Evolutionary conservation across 2,888 invertebrate genomes (phyloP).

Genomic region (Diploptera punctata): DNA sequence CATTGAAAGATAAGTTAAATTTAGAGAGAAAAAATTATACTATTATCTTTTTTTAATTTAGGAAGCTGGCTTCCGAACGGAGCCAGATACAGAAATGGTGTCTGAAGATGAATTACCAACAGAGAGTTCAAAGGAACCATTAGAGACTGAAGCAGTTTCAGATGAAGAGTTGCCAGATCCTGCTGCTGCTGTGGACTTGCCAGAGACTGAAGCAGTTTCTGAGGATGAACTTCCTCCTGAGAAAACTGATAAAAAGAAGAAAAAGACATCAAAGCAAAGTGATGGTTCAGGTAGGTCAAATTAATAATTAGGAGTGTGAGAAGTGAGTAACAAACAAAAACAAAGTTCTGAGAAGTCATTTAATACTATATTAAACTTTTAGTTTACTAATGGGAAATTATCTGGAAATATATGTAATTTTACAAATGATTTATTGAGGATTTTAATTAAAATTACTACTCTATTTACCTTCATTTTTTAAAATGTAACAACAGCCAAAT

Average conservation of each 20-base stretch:
- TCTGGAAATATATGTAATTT: too few species aligned
- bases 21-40: neutral
- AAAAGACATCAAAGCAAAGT: slow-evolving; percentile 5
- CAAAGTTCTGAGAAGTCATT: too few species aligned
- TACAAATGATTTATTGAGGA: too few species aligned
- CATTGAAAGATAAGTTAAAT: too few species aligned
- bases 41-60: neutral
- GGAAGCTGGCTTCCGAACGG: slow-evolving; percentile 51
- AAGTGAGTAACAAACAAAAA: too few species aligned
- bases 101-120: slow-evolving; percentile 47
- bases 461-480: too few species aligned
- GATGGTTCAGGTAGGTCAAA: slow-evolving; percentile 15
- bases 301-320: slow-evolving; percentile 42
- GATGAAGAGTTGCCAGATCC: slow-evolving; percentile 41
- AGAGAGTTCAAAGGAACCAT: slow-evolving; percentile 44
- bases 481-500: too few species aligned
- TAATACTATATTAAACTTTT: too few species aligned
- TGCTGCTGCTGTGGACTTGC: slow-evolving; percentile 33
- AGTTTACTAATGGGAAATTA: too few species aligned
- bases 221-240: slow-evolving; percentile 81
- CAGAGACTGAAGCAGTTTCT: slow-evolving; percentile 67
- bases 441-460: too few species aligned
- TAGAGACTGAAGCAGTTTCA: slow-evolving; percentile 43
- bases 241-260: slow-evolving; percentile 57
- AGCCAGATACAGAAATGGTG: slow-evolving; percentile 75